Evolutionary conservation across 2,888 invertebrate species (phyloP), one percentile per base, ranked within the genome.

Genomic region (Litoditis marina): DNA sequence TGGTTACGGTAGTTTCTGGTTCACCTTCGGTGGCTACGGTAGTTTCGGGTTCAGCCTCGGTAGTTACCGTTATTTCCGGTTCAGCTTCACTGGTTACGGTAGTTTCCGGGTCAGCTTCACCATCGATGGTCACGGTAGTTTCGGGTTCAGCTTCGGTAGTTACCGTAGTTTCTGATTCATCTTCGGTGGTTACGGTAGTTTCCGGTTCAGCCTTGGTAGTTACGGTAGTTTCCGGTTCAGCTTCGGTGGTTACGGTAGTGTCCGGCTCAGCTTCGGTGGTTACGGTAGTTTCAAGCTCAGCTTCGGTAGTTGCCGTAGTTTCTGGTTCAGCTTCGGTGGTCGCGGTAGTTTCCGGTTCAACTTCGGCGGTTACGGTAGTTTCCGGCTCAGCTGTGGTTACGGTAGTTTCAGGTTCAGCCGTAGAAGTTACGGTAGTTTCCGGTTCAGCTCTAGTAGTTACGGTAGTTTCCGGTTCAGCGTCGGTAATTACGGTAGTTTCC

Each of bases 231-330:
- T n/a, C n/a, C n/a, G 47, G 28, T 11, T 7, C n/a, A 11, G 25
- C 27, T 50, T 50, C 51, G 11, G 51, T 27, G 28, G 51, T 8
- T 27, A 50, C 51, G 28, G 28, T 50, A 25, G 51, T n/a, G 25
- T 6, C n/a, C 11, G 51, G 25, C n/a, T 51, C 27, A 8, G 25
- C 11, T 51, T 50, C 28, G 25, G 28, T 50, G 51, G 22, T 13
- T 25, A 11, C 11, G 51, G 6, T 28, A 22, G 42, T 3, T 19
- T 42, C 42, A 42, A 19, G 11, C 3, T 16, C 19, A 16, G 42
- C 19, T 42, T 8, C 22, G 28, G 5, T 30, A 27, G 22, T 22
- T 31, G 32, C 31, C 5, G 52, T n/a, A 31, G 30, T 31, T 28
- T n/a, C n/a, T n/a, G 52, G 13, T 5, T 19, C 16, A 5, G n/a